phyloP scores from a whole-genome alignment of 1,140 invertebrate genomes.

The Brachionus angularis region DNA sequence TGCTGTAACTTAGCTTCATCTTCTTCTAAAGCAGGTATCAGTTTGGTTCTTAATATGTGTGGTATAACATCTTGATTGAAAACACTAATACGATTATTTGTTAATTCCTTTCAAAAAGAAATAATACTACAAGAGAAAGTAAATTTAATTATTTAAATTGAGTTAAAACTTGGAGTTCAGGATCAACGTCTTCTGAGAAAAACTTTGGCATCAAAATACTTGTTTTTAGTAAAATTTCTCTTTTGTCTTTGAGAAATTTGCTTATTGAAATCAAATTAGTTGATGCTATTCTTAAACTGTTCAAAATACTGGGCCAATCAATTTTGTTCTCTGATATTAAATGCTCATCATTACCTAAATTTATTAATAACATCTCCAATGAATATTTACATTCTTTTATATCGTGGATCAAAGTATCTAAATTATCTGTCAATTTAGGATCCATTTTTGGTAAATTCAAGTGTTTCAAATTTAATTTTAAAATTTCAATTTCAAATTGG shows the following conservation, averaged over 20 bases:
- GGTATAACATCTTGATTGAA: constrained; percentile 44
- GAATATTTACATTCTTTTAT: constrained; percentile 43
- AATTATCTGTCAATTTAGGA: constrained; percentile 10
- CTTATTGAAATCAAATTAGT: constrained; percentile 36
- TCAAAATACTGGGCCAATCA: constrained; percentile 16
- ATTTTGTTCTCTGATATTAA: not conserved
- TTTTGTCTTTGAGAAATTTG: constrained; percentile 35
- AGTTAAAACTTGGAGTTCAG: constrained; percentile 11
- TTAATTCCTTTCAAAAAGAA: not conserved
- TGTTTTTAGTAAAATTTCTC: constrained; percentile 10
- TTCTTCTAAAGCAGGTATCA: constrained; percentile 35
- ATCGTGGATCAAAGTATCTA: constrained; percentile 25
- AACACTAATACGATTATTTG: constrained; percentile 17
- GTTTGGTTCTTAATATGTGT: constrained; percentile 37
- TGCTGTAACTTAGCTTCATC: constrained; percentile 31
- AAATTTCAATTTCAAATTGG: not conserved
- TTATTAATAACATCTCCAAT: constrained; percentile 3
- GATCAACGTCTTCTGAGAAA: constrained; percentile 35
- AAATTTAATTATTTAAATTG: not conserved
- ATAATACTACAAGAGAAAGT: not conserved
- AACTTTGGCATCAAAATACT: constrained; percentile 30
- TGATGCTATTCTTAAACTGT: constrained; percentile 35
- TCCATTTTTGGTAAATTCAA: constrained; percentile 12
- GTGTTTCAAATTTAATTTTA: not conserved
- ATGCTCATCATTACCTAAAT: constrained; percentile 24